Evolutionary conservation across 2,113 vertebrate genomes (phyloP), one percentile per base, ranked within the genome.

Genomic region (Ancistrus triradiatus): DNA sequence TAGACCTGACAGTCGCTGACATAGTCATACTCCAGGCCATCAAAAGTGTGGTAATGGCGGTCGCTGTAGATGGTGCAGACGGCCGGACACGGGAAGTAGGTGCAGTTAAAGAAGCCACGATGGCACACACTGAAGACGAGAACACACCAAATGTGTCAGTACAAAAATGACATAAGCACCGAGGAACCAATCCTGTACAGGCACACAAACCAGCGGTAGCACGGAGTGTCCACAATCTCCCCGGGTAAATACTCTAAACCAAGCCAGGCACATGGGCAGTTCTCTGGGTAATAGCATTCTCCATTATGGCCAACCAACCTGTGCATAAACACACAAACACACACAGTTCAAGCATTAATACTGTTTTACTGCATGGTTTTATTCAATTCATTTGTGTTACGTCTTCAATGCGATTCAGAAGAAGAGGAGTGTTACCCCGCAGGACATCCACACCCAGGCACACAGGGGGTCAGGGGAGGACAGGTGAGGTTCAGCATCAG

Each of bases 401-500:
- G 24, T 25, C 15, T 40, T 9, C 24, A 3, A 31, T 21, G 22
- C 17, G 18, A 59, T 18, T 37, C 15, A 17, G 40, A 71, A 8
- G 43, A 1, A 66, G 9, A 48, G 27, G 6, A 7, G 4, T 3
- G 18, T 89, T 91, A 98, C 96, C 95, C 95, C 48, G 89, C 74
- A 40, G 91, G 90, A 31, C 96, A 98, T 76, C 95, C 80, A 63
- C 95, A 98, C 74, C 95, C 95, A 33, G 92, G 91, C 70, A 94
- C 88, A 81, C 96, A 98, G 1, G 90, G 93, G 48, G 93, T 94
- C 43, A 87, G 92, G 14, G 93, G 95, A 7, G 91, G 86, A 60
- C 96, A 99, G 60, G 94, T 95, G 76, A 99, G 90, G 80, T 99
- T 99, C 91, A 99, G 93, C 86, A 95, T 97, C 76, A 98, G 83